Conservation (phyloP, 1,140 invertebrate species). For the Drosophila melanogaster region DNA sequence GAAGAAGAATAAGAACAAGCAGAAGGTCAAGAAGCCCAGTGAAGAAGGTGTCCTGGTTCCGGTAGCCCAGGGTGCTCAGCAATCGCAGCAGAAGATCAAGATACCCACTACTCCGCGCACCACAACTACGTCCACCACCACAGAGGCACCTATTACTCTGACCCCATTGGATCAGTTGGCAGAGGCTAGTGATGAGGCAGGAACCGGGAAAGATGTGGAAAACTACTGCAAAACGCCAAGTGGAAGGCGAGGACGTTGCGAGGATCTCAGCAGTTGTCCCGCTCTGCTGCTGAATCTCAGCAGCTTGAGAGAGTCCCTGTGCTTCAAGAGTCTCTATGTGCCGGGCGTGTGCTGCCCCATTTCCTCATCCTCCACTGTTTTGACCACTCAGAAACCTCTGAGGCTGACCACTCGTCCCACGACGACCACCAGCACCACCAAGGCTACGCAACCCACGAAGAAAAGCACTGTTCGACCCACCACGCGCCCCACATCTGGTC, state of each 20-base stretch:
- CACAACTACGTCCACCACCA: conserved; percentile 37
- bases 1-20: conserved; percentile 78
- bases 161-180: conserved; percentile 61
- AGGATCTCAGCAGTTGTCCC: conserved; percentile 95
- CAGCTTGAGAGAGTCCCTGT: conserved; percentile 93
- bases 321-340: conserved; percentile 95
- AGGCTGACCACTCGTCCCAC: conserved; percentile 84
- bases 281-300: conserved; percentile 93
- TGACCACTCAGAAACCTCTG: conserved; percentile 83
- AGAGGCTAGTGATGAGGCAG: conserved; percentile 59
- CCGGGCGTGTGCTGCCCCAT: conserved; percentile 95
- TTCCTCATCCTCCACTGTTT: conserved; percentile 60
- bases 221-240: conserved; percentile 91
- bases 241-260: conserved; percentile 91
- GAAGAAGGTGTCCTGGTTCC: conserved; percentile 38
- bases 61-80: conserved; percentile 27
- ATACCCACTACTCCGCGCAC: conserved; percentile 70
- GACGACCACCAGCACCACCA: conserved; percentile 37
- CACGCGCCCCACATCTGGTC: conserved; percentile 49
- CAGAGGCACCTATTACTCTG: conserved; percentile 19
- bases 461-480: conserved; percentile 54
- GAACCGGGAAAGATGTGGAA: conserved; percentile 79
- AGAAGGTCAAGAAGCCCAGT: conserved; percentile 84
- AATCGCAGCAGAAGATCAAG: conserved; percentile 67
- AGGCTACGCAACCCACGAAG: conserved; percentile 33